Evolutionary conservation across 2,113 vertebrate genomes (phyloP), one percentile per base, ranked within the genome.

Genomic region (Ondatra zibethicus): DNA sequence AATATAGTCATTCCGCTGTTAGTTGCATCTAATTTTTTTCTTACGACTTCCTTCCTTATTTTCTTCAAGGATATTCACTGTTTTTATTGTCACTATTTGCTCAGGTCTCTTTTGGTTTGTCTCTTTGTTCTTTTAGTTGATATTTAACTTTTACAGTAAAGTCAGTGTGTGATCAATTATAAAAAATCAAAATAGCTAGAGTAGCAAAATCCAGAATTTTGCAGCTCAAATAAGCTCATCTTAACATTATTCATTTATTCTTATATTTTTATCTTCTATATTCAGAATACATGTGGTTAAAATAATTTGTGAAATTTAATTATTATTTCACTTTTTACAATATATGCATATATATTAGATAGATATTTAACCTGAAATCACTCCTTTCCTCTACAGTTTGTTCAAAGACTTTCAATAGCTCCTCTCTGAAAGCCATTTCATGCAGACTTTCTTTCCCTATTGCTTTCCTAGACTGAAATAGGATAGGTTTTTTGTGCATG

Each of bases 401-500:
- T 13, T 86, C 13, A 89, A 80, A 72, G 36, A 45, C 80, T 36
- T 73, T 84, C 65, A 93, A 27, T 63, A 92, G 5, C 25, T 87
- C 77, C 16, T 42, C 52, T 89, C 33, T 81, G 42, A 93, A 90
- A 61, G 0, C 68, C 50, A 2, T 58, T 52, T 66, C 76, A 92
- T 65, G 47, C 29, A 94, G 6, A n/a, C 1, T 92, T 82, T 61
- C 13, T 82, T 94, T 96, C 47, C 61, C 45, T 89, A 63, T 29
- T 93, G n/a, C 58, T 93, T 95, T 93, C 16, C 58, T 76, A 42
- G 88, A 39, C 16, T 94, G 77, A 94, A 96, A 95, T 27, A 85
- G 50, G 42, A 91, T 96, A 95, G 77, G 21, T 68, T 94, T 95
- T 95, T 92, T 85, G 42, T 93, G 55, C 55, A 50, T 80, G 27